Base-by-base conservation (phyloP, 1,140 invertebrate species). In the Carposina sasakii region DNA sequence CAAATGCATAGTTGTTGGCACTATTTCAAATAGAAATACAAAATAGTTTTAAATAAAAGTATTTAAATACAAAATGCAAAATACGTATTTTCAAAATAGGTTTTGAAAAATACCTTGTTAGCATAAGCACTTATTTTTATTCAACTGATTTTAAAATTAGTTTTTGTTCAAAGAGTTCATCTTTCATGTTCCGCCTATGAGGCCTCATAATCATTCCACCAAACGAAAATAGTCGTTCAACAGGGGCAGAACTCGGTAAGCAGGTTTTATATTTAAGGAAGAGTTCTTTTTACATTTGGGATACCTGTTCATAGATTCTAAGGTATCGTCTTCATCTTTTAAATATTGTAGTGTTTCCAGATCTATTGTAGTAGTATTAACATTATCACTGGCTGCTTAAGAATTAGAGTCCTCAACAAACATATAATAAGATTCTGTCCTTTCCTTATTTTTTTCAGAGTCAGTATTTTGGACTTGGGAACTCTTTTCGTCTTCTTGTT, bases 351-450 rank as follows among this genome's bases (percentile, higher is more conserved):
- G 44, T 31, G 51, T 48, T 21, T 47, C 43, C 20, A 47, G 33
- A 26, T 47, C 44, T 41, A 22, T 26, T 24, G 48, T 39, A 33
- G 45, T 53, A 33, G 45, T 52, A 39, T 37, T 54, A 22, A 54
- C 52, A 43, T 57, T 41, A 9, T 48, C 48, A 57, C 52, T 57
- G 16, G 51, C 48, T 48, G 44, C 42, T 51, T 45, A 62, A 44
- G 54, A 54, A 54, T 62, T 42, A 21, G 51, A 63, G 19, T 57
- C 45, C 42, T 57, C 52, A 45, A 49, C 20, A 57, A 60, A 63
- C 57, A 56, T 56, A 42, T 52, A 63, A 54, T 60, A 59, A 52
- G 50, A 54, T 56, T 63, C 49, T n/a, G n/a, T n/a, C n/a, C n/a
- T n/a, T n/a, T n/a, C n/a, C n/a, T n/a, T n/a, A n/a, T n/a, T n/a